phyloP scores from a whole-genome alignment of 2,888 invertebrate genomes.

The Phlogophora meticulosa region DNA sequence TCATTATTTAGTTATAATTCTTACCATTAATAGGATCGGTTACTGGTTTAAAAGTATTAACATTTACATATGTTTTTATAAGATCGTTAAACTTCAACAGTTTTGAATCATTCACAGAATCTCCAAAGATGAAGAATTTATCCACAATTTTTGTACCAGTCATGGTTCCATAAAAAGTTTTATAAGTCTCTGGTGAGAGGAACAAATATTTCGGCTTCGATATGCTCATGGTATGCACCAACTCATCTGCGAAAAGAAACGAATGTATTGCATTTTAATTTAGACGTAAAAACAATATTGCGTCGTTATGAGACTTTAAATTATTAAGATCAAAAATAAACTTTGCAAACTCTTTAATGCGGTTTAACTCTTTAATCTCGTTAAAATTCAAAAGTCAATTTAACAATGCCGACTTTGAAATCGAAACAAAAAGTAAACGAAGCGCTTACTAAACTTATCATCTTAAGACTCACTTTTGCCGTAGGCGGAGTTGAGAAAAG shows the following conservation, averaged over 20 bases:
- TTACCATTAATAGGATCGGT: constrained; percentile 72
- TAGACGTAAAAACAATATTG: not conserved
- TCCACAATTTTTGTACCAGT: constrained; percentile 63
- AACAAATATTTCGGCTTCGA: constrained; percentile 81
- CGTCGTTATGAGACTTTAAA: not conserved
- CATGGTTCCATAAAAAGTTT: constrained; percentile 69
- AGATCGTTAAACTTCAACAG: constrained; percentile 70
- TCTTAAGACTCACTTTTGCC: constrained; percentile 70
- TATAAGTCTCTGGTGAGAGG: constrained; percentile 74
- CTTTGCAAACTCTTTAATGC: not conserved
- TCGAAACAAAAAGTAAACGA: not conserved
- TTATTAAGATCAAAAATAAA: not conserved
- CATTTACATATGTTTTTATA: constrained; percentile 61
- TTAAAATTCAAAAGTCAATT: constrained; percentile 16
- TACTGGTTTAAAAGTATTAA: constrained; percentile 66
- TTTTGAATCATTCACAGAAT: constrained; percentile 53
- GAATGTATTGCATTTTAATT: not conserved
- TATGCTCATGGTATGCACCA: constrained; percentile 76
- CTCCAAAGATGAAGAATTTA: constrained; percentile 73
- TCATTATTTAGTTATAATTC: constrained; percentile 20
- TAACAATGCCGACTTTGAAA: not conserved
- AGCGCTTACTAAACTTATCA: not conserved
- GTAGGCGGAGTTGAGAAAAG: constrained; percentile 76
- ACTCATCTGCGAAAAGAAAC: constrained; percentile 75
- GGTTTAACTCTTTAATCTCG: not conserved